These are phyloP conservation scores for Daboia siamensis DNA, from an alignment of 2,113 vertebrate species.

Conservation along the genomic window DNA sequence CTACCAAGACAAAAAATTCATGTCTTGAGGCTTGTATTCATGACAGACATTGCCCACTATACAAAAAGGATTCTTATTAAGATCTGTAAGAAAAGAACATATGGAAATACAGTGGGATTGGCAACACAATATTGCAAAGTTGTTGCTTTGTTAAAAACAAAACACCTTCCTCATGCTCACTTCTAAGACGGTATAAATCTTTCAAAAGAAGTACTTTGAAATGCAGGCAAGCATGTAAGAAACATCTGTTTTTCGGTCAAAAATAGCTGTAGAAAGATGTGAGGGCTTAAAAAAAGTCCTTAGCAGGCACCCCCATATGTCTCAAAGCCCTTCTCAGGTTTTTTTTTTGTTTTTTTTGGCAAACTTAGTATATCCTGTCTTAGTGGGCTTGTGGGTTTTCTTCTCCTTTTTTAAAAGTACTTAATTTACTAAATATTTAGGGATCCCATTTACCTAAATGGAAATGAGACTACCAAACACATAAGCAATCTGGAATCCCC, in stretches of 20 bases:
- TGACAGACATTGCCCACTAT: slow-evolving; percentile 55
- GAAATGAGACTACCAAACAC: background rate
- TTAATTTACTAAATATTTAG: background rate
- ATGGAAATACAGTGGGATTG: background rate
- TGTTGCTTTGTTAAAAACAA: background rate
- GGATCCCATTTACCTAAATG: background rate
- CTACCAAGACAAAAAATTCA: slow-evolving; percentile 33
- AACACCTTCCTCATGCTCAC: background rate
- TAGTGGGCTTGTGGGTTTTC: background rate
- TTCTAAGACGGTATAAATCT: background rate
- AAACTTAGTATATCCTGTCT: background rate
- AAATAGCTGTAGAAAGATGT: background rate
- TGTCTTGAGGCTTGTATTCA: slow-evolving; percentile 47
- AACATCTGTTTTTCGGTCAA: background rate
- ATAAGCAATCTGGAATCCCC: background rate
- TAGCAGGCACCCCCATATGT: background rate
- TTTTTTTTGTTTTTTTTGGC: background rate
- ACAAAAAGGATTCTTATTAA: slow-evolving; percentile 63
- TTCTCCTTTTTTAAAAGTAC: background rate
- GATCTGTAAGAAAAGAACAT: slow-evolving; percentile 15
- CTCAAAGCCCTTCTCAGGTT: background rate
- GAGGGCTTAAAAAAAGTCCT: background rate
- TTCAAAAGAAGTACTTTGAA: background rate
- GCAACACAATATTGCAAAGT: background rate
- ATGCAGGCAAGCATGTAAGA: background rate